phyloP scores from a whole-genome alignment of 2,797 vertebrate species.

The Argentina silus region DNA sequence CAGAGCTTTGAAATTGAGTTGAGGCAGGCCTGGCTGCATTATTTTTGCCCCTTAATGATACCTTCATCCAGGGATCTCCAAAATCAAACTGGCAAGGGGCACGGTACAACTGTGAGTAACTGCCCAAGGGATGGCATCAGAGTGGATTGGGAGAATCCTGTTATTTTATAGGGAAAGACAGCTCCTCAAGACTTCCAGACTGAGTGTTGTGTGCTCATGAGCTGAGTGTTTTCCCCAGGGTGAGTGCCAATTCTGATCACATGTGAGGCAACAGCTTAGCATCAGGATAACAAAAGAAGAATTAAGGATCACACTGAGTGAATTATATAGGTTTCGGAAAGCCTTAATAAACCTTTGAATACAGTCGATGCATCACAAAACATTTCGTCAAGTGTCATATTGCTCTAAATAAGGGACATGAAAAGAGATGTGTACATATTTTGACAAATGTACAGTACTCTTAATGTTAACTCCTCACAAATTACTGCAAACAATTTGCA shows the following conservation, averaged over 20 bases:
- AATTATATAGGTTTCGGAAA: too few relatives aligned
- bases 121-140: constrained; percentile 16
- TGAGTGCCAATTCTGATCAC: background rate
- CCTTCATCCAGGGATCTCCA: constrained; percentile 9
- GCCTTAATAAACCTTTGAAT: too few relatives aligned
- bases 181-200: background rate
- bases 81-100: constrained; percentile 14
- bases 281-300: too few relatives aligned
- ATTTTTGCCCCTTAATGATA: constrained; percentile 16
- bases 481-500: too few relatives aligned
- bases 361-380: too few relatives aligned
- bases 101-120: constrained; percentile 6
- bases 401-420: background rate
- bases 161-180: constrained; percentile 1
- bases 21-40: background rate
- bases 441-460: too few relatives aligned
- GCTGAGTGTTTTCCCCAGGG: background rate
- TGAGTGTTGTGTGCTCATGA: background rate
- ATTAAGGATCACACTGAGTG: too few relatives aligned
- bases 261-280: background rate
- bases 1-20: constrained; percentile 4
- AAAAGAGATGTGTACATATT: background rate
- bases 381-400: background rate
- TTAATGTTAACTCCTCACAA: too few relatives aligned
- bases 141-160: constrained; percentile 3